Evolutionary conservation across 2,888 invertebrate species (phyloP).

Genomic region (Tricholauxania praeusta): DNA sequence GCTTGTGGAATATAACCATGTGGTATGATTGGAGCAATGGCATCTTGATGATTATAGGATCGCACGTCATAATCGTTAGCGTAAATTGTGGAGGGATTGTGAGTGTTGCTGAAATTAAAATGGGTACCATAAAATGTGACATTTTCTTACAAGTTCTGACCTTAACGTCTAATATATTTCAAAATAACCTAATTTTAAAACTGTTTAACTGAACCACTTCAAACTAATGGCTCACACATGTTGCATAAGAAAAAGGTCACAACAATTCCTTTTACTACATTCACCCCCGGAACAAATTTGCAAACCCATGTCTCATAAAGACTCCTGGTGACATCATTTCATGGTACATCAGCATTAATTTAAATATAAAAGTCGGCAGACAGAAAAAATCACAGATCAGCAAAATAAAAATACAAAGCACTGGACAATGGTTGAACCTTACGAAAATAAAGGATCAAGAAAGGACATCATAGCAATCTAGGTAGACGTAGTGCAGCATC

Average conservation of each 20-base stretch:
- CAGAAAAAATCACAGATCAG: background rate
- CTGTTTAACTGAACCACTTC: background rate
- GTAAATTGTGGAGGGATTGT: conserved; percentile 52
- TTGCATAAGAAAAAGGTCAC: conserved; percentile 48
- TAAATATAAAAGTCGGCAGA: conserved; percentile 6
- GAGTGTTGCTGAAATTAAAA: conserved; percentile 49
- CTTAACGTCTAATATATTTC: too few relatives aligned
- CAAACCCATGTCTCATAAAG: background rate
- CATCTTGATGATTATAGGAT: conserved; percentile 51
- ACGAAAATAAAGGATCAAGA: conserved; percentile 47
- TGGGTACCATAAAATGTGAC: conserved; percentile 32
- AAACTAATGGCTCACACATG: conserved; percentile 51
- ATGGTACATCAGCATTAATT: conserved; percentile 61
- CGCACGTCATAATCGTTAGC: conserved; percentile 53
- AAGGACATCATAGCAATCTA: conserved; percentile 1
- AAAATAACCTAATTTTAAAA: background rate
- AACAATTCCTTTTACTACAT: background rate
- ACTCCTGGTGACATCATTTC: conserved; percentile 62
- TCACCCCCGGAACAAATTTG: background rate
- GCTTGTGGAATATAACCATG: conserved; percentile 50
- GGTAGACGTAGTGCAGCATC: background rate
- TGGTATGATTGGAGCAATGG: conserved; percentile 50
- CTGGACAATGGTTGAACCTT: conserved; percentile 46
- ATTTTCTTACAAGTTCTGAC: background rate
- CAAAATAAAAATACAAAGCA: conserved; percentile 10